These are phyloP conservation scores for Pangasianodon hypophthalmus DNA, from an alignment of 2,113 vertebrate genomes.

Conservation along the genomic window DNA sequence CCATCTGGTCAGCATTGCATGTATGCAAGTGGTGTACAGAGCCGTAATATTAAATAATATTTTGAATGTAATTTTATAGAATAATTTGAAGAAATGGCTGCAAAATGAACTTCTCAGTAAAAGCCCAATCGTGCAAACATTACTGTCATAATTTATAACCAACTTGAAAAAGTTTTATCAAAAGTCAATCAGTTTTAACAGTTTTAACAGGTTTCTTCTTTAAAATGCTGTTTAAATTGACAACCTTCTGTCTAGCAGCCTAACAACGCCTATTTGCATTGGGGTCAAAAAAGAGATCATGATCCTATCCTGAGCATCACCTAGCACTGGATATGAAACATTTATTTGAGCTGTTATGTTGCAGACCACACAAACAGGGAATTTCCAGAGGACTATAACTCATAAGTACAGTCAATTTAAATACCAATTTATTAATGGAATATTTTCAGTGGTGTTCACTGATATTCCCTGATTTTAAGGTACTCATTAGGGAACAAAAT, in stretches of 20 bases:
- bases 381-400: neutral
- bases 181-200: neutral
- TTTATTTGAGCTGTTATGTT: slow-evolving; percentile 34
- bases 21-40: neutral
- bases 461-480: neutral
- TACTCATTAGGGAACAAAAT: neutral
- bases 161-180: neutral
- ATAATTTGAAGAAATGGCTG: neutral
- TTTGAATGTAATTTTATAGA: neutral
- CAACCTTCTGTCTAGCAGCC: neutral
- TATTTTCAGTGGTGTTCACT: neutral
- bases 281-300: neutral
- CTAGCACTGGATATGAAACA: slow-evolving; percentile 6
- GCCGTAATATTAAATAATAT: neutral
- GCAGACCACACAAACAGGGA: slow-evolving; percentile 43
- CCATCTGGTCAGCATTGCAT: neutral
- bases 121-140: neutral
- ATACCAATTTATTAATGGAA: neutral
- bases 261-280: neutral
- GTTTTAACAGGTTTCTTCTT: neutral
- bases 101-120: neutral
- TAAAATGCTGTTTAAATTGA: neutral
- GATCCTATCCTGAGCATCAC: slow-evolving; percentile 30
- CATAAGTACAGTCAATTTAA: neutral
- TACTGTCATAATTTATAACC: neutral